A percentile compares a stretch with the other conserved stretches of the same genome.
These are phyloP conservation scores for Drosophila nikananu DNA, from an alignment of 1,140 invertebrate species.

Conservation along the genomic window DNA sequence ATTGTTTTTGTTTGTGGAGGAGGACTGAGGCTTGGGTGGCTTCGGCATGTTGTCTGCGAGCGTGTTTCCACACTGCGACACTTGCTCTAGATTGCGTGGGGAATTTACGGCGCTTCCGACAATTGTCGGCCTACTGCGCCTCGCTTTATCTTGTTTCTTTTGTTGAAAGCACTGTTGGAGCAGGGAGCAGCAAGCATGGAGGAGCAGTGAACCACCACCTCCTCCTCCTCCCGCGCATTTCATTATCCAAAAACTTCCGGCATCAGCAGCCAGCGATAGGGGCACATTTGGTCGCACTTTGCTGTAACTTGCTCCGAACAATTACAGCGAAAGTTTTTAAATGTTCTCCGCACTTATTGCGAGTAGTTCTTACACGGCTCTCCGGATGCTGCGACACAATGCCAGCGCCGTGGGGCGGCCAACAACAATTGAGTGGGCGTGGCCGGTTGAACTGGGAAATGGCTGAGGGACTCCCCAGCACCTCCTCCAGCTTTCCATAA, in stretches of 20 bases:
- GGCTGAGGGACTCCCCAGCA: not conserved
- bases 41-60: slow-evolving; percentile 54
- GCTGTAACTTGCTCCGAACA: slow-evolving; percentile 39
- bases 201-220: slow-evolving; percentile 11
- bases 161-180: slow-evolving; percentile 22
- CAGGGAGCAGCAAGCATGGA: not conserved
- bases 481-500: slow-evolving; percentile 18
- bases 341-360: slow-evolving; percentile 50
- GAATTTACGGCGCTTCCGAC: slow-evolving; percentile 77
- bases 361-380: slow-evolving; percentile 37
- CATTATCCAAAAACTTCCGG: slow-evolving; percentile 75
- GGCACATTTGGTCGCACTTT: slow-evolving; percentile 63
- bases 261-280: slow-evolving; percentile 59
- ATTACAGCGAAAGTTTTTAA: slow-evolving; percentile 65
- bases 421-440: slow-evolving; percentile 31
- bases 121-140: slow-evolving; percentile 49
- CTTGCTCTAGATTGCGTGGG: slow-evolving; percentile 81
- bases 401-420: slow-evolving; percentile 7
- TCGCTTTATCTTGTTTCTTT: slow-evolving; percentile 52
- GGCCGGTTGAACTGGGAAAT: slow-evolving; percentile 13
- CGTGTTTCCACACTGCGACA: slow-evolving; percentile 77
- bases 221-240: slow-evolving; percentile 41
- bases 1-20: slow-evolving; percentile 48
- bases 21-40: slow-evolving; percentile 12
- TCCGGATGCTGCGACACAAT: slow-evolving; percentile 34